Conservation (phyloP, 2,888 invertebrate species). For the Mimachlamys varia region DNA sequence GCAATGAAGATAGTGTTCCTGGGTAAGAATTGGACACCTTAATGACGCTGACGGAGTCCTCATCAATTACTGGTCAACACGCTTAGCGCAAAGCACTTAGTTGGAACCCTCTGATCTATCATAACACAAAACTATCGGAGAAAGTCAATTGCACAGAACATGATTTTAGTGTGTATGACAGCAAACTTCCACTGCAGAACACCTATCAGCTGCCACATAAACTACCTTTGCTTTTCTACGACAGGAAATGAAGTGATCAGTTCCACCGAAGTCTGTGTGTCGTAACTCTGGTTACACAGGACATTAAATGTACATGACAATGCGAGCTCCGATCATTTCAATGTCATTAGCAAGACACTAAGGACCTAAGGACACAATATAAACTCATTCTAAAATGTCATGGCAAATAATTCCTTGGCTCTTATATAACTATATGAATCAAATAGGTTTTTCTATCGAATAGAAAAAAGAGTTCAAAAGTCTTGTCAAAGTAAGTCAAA, state of each 20-base stretch:
- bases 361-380: constrained; percentile 8
- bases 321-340: background rate
- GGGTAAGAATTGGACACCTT: too few species aligned
- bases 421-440: too few species aligned
- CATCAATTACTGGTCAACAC: too few species aligned
- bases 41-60: too few species aligned
- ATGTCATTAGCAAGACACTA: background rate
- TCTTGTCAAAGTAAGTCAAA: too few species aligned
- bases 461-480: too few species aligned
- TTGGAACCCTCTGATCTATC: too few species aligned
- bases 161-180: background rate
- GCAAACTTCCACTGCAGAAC: background rate
- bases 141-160: background rate
- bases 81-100: too few species aligned
- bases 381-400: background rate
- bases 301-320: background rate
- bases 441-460: too few species aligned
- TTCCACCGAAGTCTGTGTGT: background rate
- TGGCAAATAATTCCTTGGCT: background rate
- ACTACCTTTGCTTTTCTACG: too few species aligned
- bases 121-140: too few species aligned
- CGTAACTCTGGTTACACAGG: background rate
- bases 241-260: background rate
- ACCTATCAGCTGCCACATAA: background rate
- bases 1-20: too few species aligned